Conservation (phyloP, 2,888 invertebrate species). For the Dascillus cervinus region DNA sequence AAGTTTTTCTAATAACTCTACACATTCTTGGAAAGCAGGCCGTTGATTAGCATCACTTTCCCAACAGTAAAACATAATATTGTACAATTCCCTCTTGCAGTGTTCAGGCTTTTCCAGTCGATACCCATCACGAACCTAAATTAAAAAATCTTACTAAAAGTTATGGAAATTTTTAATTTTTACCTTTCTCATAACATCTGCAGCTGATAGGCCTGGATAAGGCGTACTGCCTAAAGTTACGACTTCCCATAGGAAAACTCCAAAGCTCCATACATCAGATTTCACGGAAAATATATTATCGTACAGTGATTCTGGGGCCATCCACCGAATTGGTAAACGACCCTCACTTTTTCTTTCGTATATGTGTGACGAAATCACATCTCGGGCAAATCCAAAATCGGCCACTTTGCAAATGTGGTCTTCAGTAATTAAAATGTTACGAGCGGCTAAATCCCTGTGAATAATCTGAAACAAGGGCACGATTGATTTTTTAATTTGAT, state of each 20-base stretch:
- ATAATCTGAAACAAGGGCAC: conserved; percentile 55
- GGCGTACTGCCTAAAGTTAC: conserved; percentile 92
- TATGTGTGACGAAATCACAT: conserved; percentile 81
- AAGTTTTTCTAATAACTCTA: conserved; percentile 71
- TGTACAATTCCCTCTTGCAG: conserved; percentile 85
- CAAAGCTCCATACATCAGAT: conserved; percentile 95
- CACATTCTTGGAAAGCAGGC: conserved; percentile 78
- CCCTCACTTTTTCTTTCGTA: conserved; percentile 80
- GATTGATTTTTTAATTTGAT: conserved; percentile 3
- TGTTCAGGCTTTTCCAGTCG: conserved; percentile 89
- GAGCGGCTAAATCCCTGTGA: conserved; percentile 82
- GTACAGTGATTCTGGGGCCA: conserved; percentile 92
- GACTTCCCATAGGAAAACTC: conserved; percentile 92
- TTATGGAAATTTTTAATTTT: conserved; percentile 17
- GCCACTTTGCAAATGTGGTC: conserved; percentile 87
- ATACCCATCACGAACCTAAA: conserved; percentile 80
- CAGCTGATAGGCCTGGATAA: conserved; percentile 86
- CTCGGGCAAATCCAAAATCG: conserved; percentile 89
- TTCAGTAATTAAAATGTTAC: conserved; percentile 81
- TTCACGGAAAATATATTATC: conserved; percentile 91
- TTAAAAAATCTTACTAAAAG: conserved; percentile 14
- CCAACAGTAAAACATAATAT: conserved; percentile 96
- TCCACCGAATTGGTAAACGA: conserved; percentile 69
- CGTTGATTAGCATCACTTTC: conserved; percentile 74
- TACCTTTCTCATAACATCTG: conserved; percentile 85